Conservation (phyloP, 2,113 vertebrate species). For the Xiphias gladius region DNA sequence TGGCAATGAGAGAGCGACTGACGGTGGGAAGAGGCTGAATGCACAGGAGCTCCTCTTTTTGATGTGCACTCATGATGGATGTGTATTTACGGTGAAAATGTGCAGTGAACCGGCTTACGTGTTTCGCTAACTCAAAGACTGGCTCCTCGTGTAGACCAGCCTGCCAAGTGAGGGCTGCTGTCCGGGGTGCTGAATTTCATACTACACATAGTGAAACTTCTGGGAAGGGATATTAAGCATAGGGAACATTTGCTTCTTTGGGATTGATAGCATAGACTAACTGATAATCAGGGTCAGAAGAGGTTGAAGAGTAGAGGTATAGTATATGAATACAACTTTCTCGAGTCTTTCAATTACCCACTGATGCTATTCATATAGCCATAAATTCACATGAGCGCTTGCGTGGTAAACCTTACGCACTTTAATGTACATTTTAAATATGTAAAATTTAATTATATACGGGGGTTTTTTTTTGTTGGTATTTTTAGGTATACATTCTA, state of each 20-base stretch:
- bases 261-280: neutral
- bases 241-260: neutral
- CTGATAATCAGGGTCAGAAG: neutral
- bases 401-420: neutral
- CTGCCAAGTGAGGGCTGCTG: neutral
- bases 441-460: neutral
- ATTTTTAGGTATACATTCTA: too few species aligned
- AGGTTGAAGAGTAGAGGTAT: too few species aligned
- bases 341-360: too few species aligned
- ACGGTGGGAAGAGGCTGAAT: neutral
- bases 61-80: too few species aligned
- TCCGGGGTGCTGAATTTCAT: constrained; percentile 27
- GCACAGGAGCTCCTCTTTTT: neutral
- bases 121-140: neutral
- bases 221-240: neutral
- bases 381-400: neutral
- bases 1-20: too few species aligned
- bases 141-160: too few species aligned
- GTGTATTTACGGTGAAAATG: too few species aligned
- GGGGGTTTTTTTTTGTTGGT: too few species aligned
- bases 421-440: neutral
- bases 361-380: too few species aligned
- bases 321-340: too few species aligned
- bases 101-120: neutral
- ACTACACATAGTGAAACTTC: neutral